These are phyloP conservation scores for Chelmon rostratus DNA, from an alignment of 2,797 vertebrate species.

Conservation along the genomic window DNA sequence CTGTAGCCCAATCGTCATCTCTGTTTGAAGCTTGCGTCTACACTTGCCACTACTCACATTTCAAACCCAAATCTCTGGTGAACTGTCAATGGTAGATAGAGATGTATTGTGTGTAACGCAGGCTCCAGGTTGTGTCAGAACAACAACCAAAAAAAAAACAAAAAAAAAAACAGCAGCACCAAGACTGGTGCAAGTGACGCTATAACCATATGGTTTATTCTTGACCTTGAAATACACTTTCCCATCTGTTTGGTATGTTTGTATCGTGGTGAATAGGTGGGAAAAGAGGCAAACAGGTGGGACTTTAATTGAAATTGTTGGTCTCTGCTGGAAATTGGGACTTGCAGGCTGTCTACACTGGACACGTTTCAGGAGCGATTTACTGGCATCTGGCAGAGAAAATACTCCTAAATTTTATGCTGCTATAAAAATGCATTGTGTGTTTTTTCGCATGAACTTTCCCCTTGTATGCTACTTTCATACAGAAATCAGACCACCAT, in stretches of 20 bases:
- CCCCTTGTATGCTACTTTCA: neutral
- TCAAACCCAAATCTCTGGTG: neutral
- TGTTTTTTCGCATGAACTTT: neutral
- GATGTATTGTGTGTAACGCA: neutral
- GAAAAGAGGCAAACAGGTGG: neutral
- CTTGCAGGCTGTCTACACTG: neutral
- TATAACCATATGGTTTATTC: neutral
- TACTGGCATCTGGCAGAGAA: neutral
- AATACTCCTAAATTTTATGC: neutral
- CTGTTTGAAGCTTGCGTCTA: neutral
- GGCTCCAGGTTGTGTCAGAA: neutral
- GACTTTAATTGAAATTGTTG: slow-evolving; percentile 1
- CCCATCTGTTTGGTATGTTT: neutral
- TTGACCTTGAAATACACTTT: slow-evolving; percentile 17
- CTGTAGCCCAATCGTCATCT: neutral
- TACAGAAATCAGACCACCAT: neutral
- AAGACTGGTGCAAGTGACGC: neutral
- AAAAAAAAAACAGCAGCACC: no score
- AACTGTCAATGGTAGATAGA: neutral
- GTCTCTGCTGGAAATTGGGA: neutral
- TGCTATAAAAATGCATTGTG: neutral
- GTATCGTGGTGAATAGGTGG: neutral
- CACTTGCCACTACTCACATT: no score
- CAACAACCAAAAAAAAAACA: no score
- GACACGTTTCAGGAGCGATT: neutral